phyloP scores from a whole-genome alignment of 2,888 invertebrate species.

The Eulithis testata region DNA sequence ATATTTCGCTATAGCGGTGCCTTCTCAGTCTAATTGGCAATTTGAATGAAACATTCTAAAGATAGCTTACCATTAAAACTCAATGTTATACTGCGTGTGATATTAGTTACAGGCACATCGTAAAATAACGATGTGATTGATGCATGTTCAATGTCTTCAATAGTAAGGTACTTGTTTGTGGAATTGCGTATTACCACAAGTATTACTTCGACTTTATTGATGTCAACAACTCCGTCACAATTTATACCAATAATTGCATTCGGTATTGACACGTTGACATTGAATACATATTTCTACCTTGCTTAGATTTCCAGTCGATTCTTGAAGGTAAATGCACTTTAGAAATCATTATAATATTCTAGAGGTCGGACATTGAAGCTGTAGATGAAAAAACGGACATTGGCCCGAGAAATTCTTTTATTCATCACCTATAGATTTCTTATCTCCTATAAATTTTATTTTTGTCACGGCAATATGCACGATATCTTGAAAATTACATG shows the following conservation, averaged over 20 bases:
- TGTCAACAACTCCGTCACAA: slow-evolving; percentile 18
- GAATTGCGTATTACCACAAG: slow-evolving; percentile 5
- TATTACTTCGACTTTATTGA: slow-evolving; percentile 6
- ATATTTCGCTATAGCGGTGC: slow-evolving; percentile 18
- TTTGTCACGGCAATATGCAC: slow-evolving; percentile 22
- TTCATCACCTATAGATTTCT: slow-evolving; percentile 24
- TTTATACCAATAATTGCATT: slow-evolving; percentile 17
- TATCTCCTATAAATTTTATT: slow-evolving; percentile 17
- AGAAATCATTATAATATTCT: background rate
- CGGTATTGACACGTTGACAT: slow-evolving; percentile 21
- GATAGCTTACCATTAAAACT: background rate
- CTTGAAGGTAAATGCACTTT: slow-evolving; percentile 22
- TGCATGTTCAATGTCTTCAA: slow-evolving; percentile 3
- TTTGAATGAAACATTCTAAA: slow-evolving; percentile 11
- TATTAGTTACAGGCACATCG: background rate
- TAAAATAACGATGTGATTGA: slow-evolving; percentile 1
- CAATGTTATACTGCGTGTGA: background rate
- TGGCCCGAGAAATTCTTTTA: slow-evolving; percentile 19
- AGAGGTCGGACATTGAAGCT: slow-evolving; percentile 16
- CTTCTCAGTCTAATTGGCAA: slow-evolving; percentile 20
- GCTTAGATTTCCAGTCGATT: slow-evolving; percentile 3
- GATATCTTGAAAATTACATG: slow-evolving; percentile 26
- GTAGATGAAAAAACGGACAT: slow-evolving; percentile 19
- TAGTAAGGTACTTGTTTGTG: slow-evolving; percentile 7
- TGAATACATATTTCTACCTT: slow-evolving; percentile 21